Conservation (phyloP, 2,888 invertebrate species). For the Tachina grossa region DNA sequence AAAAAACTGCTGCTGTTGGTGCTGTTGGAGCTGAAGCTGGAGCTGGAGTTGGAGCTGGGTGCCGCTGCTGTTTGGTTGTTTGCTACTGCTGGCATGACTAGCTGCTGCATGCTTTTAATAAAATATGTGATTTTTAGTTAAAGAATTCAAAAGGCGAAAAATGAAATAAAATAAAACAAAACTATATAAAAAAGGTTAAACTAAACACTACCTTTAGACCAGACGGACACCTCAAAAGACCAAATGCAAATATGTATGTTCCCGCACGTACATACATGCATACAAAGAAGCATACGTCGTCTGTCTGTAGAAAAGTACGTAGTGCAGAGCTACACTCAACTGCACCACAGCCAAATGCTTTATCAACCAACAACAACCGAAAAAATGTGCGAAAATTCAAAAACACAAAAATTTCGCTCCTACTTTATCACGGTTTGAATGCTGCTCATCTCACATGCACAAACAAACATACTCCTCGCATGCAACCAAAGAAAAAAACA, state of each 20-base stretch:
- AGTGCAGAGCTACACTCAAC: background rate
- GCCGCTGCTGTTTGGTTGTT: background rate
- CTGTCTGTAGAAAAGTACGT: too few relatives aligned
- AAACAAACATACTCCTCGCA: constrained; percentile 49
- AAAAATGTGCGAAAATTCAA: constrained; percentile 71
- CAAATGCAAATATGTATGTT: constrained; percentile 59
- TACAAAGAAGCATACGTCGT: background rate
- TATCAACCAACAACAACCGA: constrained; percentile 35
- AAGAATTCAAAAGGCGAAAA: constrained; percentile 59
- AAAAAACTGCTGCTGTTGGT: constrained; percentile 29
- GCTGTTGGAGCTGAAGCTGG: background rate
- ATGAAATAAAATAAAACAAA: constrained; percentile 33
- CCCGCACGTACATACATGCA: background rate
- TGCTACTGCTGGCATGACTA: constrained; percentile 9
- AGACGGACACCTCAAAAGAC: constrained; percentile 53
- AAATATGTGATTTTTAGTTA: constrained; percentile 65
- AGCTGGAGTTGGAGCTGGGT: constrained; percentile 19
- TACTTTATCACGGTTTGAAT: constrained; percentile 70
- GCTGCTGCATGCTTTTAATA: constrained; percentile 61
- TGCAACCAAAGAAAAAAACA: constrained; percentile 29
- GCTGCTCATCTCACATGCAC: constrained; percentile 67
- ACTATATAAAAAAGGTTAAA: constrained; percentile 55
- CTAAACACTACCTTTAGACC: constrained; percentile 54
- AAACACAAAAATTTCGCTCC: constrained; percentile 70
- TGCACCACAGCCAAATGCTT: constrained; percentile 58